Percentiles rank a stretch among this genome's conserved stretches.
These are phyloP conservation scores for Nomia melanderi DNA, from an alignment of 1,140 invertebrate genomes.

Conservation along the genomic window DNA sequence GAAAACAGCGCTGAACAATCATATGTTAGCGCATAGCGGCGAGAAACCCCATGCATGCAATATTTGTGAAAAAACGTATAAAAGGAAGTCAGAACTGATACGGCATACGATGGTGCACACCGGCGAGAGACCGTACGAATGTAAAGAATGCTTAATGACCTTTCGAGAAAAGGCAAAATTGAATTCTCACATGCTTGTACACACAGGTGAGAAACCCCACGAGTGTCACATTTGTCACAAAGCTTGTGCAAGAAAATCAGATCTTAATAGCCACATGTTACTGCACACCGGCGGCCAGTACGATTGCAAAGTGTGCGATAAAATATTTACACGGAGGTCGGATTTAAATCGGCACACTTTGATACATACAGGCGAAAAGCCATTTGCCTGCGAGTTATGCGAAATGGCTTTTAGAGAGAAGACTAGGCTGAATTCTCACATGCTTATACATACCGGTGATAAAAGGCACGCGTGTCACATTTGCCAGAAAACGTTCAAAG, in stretches of 20 bases:
- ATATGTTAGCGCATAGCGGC: slow-evolving; percentile 77
- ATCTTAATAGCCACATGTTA: slow-evolving; percentile 78
- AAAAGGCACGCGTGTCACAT: slow-evolving; percentile 79
- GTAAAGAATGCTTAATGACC: slow-evolving; percentile 81
- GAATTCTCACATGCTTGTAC: slow-evolving; percentile 87
- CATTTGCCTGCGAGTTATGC: slow-evolving; percentile 86
- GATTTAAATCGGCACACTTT: slow-evolving; percentile 86
- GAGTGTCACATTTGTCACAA: slow-evolving; percentile 84
- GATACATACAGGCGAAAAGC: slow-evolving; percentile 87
- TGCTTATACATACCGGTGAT: slow-evolving; percentile 80
- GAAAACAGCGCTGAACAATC: slow-evolving; percentile 75
- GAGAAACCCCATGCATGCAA: slow-evolving; percentile 82
- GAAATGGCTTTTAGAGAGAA: slow-evolving; percentile 83
- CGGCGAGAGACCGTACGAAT: slow-evolving; percentile 82
- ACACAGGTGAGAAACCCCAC: slow-evolving; percentile 85
- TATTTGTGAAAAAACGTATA: slow-evolving; percentile 81
- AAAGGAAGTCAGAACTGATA: slow-evolving; percentile 81
- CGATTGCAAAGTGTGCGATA: slow-evolving; percentile 87
- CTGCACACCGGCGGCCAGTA: slow-evolving; percentile 82
- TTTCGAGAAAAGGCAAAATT: slow-evolving; percentile 83
- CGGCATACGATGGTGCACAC: slow-evolving; percentile 81
- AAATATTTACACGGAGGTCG: slow-evolving; percentile 87
- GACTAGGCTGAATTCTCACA: slow-evolving; percentile 76
- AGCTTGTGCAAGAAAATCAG: slow-evolving; percentile 76
- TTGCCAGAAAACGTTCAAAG: slow-evolving; percentile 82